Base-by-base conservation (phyloP, 2,113 vertebrate species). In the Tragelaphus buxtoni region DNA sequence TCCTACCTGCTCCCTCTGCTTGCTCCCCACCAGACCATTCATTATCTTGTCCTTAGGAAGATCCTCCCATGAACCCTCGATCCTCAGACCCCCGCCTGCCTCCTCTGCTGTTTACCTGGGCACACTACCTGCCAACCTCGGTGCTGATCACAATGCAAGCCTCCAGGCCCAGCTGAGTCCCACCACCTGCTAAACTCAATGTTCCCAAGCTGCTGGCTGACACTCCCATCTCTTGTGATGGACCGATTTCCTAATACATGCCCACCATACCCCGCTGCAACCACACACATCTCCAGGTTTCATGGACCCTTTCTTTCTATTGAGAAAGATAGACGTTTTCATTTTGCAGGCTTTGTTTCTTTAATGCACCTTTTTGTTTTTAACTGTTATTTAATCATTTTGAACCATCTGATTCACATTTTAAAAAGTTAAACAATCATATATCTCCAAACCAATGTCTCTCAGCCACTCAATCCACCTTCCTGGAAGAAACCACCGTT, bases 81-180 rank as follows among this genome's bases (percentile, higher is more conserved):
- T 22, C 39, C 53, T 65, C 49, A 77, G 79, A 76, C 74, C 28
- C 39, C 84, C 9, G 30, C 26, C 20, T 0, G 1, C 20, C 20
- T 58, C 17, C 39, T 4, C 12, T 0, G 0, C 20, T 18, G 0
- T 22, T 32, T 28, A 5, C 18, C 22, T 13, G 12, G 30, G 9
- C 18, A 9, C 35, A 3, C 9, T 12, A 20, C 81, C 35, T 22
- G 16, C 63, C 56, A 7, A n/a, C 55, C 47, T 18, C 10, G 12
- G 28, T 12, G 30, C 84, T 26, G 60, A 30, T 18, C 5, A 10
- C 0, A 0, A 7, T 80, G 12, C 53, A 10, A 26, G 74, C 69
- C 79, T 30, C 35, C 26, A 1, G 65, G 55, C 69, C 4, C 18
- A 4, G 7, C 47, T 9, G 84, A 51, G 47, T 42, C 35, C 45